Base-by-base conservation (phyloP, 2,888 invertebrate genomes). In the Diachrysia chrysitis region DNA sequence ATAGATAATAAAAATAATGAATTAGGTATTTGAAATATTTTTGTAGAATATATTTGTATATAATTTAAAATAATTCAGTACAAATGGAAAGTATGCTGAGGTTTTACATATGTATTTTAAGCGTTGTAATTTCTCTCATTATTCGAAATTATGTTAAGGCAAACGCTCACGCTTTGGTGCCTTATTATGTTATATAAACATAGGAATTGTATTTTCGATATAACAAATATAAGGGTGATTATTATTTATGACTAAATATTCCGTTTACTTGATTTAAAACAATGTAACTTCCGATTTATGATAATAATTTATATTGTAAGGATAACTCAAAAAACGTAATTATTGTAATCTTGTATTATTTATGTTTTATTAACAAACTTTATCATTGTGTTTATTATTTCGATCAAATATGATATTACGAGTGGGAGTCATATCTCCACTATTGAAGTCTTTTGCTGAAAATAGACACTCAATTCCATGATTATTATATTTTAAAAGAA, bases 121-220 rank as follows among this genome's bases (percentile, higher is more conserved):
- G 63, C 71, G 71, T 73, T 65, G 63, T 66, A 69, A 74, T 73
- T 66, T 25, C 62, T 77, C 73, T 73, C 54, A 53, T 60, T 72
- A 67, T 65, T 59, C 72, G 63, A 78, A 81, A 72, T 79, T 75
- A 68, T 76, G 35, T 77, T 61, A 80, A 85, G 83, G 85, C 81
- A 67, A 81, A 84, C 85, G 86, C 86, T 89, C 85, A 87, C 83
- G 78, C 83, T 78, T 83, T 83, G 90, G 91, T 92, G 91, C 91
- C 92, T 92, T 91, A 89, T 85, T 82, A 83, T 86, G 83, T 84
- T 76, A 78, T 71, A 66, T 69, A 69, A 81, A 82, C 81, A 83
- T 82, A 84, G 83, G 81, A 74, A 75, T 71, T 70, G 63, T 80
- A 78, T 76, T 78, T 73, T 76, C 66, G 54, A 76, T 78, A 72